Evolutionary conservation across 2,888 invertebrate species (phyloP).

Genomic region (Deladenus siricidicola): DNA sequence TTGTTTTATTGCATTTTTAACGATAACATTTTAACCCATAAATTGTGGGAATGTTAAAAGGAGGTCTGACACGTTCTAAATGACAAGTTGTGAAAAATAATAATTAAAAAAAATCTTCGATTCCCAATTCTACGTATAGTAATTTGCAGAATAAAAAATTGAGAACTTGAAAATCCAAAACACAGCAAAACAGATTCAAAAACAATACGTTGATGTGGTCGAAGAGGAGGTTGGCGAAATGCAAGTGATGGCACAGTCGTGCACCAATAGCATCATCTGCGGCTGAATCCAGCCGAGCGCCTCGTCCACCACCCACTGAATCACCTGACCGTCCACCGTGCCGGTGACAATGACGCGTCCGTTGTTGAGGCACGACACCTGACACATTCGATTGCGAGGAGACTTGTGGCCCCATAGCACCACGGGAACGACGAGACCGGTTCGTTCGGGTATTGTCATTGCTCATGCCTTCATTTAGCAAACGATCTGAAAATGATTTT

Average conservation of each 20-base stretch:
- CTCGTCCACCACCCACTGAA: conserved; percentile 73
- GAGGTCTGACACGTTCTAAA: no score
- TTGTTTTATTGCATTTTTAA: no score
- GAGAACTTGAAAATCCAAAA: conserved; percentile 56
- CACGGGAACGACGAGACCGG: conserved; percentile 76
- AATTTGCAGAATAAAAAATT: no score
- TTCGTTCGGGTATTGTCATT: conserved; percentile 14
- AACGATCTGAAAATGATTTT: no score
- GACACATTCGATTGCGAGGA: conserved; percentile 91
- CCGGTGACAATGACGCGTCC: conserved; percentile 79
- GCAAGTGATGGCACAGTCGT: conserved; percentile 75
- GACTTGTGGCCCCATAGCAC: conserved; percentile 93
- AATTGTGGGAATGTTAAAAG: no score
- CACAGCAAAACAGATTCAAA: conserved; percentile 79
- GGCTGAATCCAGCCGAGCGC: conserved; percentile 58
- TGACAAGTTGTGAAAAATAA: no score
- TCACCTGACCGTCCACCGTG: conserved; percentile 91
- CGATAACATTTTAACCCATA: no score
- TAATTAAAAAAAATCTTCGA: no score
- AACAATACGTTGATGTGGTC: conserved; percentile 75
- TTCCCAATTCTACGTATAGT: no score
- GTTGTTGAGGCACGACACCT: conserved; percentile 81
- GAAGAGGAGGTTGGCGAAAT: conserved; percentile 69
- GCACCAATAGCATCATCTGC: conserved; percentile 82
- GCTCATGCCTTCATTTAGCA: no score